Conservation (phyloP, 1,140 invertebrate species). For the Calephelis nemesis region DNA sequence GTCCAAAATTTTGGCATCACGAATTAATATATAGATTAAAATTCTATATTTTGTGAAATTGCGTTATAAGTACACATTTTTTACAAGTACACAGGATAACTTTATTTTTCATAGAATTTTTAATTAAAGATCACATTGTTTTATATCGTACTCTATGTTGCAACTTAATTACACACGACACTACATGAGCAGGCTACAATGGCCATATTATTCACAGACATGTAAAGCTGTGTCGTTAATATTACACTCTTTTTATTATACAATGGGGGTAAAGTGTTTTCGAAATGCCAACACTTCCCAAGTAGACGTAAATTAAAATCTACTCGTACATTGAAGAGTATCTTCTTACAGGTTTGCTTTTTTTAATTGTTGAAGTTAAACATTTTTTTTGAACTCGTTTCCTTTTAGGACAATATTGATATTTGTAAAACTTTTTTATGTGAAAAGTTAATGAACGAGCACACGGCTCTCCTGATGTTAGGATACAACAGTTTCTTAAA, state of each 20-base stretch:
- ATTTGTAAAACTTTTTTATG: too few species aligned
- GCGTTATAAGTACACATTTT: too few species aligned
- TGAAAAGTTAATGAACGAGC: too few species aligned
- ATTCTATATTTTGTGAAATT: too few species aligned
- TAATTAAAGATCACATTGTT: conserved; percentile 5
- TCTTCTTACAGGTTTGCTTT: neutral
- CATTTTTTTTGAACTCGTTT: too few species aligned
- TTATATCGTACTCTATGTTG: neutral
- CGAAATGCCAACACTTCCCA: neutral
- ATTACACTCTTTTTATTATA: conserved; percentile 5
- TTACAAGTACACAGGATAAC: neutral
- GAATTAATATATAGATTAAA: too few species aligned
- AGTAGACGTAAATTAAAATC: conserved; percentile 7
- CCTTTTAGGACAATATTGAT: too few species aligned
- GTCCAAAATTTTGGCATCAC: too few species aligned
- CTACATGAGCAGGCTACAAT: conserved; percentile 2
- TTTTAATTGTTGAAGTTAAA: neutral
- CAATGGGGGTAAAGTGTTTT: conserved; percentile 7
- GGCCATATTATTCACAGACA: conserved; percentile 11
- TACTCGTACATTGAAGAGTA: neutral
- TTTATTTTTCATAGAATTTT: neutral
- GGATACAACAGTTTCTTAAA: too few species aligned
- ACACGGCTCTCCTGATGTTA: too few species aligned
- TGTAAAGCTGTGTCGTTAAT: conserved; percentile 12
- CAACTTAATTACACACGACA: conserved; percentile 7